Evolutionary conservation across 2,888 invertebrate genomes (phyloP).

Genomic region (Idaea biselata): DNA sequence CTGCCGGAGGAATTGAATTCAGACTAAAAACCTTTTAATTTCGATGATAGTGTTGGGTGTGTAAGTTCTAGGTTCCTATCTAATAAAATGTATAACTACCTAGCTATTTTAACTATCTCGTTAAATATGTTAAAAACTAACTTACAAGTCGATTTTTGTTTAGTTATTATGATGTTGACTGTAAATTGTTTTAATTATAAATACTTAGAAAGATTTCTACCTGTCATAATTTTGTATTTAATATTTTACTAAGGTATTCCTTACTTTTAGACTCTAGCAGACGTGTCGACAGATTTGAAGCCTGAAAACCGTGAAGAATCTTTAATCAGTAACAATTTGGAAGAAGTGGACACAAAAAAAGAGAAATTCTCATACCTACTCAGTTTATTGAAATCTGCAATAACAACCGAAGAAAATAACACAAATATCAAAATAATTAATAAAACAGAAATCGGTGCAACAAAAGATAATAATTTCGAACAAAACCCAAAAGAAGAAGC

Average conservation of each 20-base stretch:
- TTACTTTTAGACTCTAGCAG: neutral
- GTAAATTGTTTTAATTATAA: too few species aligned
- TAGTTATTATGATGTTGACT: too few species aligned
- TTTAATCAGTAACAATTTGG: conserved; percentile 26
- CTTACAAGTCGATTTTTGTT: too few species aligned
- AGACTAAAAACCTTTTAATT: too few species aligned
- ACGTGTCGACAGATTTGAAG: neutral
- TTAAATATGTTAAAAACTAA: too few species aligned
- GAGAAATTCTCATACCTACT: conserved; percentile 33
- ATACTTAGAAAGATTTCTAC: neutral
- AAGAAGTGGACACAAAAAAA: conserved; percentile 28
- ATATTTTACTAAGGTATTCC: neutral
- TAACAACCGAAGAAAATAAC: conserved; percentile 18
- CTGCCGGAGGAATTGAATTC: too few species aligned
- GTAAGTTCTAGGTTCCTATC: too few species aligned
- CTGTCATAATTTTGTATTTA: neutral
- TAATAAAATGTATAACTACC: too few species aligned
- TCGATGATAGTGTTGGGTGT: too few species aligned
- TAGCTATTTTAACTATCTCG: too few species aligned
- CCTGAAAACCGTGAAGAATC: neutral
- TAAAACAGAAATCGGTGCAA: conserved; percentile 6
- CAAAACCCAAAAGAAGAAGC: conserved; percentile 2
- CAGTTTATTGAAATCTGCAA: conserved; percentile 31
- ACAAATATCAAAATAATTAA: conserved; percentile 10
- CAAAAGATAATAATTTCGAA: neutral